Evolutionary conservation across 2,888 invertebrate species (phyloP).

Genomic region (Zelleria hepariella): DNA sequence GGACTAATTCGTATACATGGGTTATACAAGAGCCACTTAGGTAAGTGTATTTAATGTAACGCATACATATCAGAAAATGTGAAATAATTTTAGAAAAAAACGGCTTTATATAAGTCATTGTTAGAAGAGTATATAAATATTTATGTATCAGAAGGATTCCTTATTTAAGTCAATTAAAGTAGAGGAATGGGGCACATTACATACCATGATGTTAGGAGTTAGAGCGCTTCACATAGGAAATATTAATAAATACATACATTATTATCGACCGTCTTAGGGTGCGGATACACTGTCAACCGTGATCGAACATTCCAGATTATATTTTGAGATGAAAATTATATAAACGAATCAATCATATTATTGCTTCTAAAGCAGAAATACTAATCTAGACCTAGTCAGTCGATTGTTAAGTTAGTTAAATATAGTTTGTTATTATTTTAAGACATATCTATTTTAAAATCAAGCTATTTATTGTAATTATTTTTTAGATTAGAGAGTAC

Average conservation of each 20-base stretch:
- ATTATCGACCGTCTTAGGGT: not conserved
- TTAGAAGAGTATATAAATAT: not conserved
- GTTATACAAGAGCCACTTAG: not conserved
- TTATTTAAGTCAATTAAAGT: conserved; percentile 70
- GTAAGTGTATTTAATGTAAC: conserved; percentile 23
- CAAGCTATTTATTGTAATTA: not conserved
- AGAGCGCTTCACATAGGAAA: conserved; percentile 24
- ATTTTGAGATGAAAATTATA: conserved; percentile 1
- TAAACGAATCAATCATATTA: conserved; percentile 13
- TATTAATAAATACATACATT: not conserved
- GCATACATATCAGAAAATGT: conserved; percentile 61
- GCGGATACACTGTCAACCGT: not conserved
- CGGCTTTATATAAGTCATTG: conserved; percentile 22
- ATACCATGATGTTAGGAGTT: conserved; percentile 26
- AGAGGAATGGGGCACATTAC: conserved; percentile 33
- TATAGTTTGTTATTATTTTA: not conserved
- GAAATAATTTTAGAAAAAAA: conserved; percentile 29
- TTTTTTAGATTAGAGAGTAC: conserved; percentile 9
- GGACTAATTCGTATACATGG: conserved; percentile 1
- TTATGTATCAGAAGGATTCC: conserved; percentile 54
- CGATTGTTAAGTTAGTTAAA: not conserved
- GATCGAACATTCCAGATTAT: not conserved
- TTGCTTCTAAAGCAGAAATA: conserved; percentile 13
- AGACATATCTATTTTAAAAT: not conserved
- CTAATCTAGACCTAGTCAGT: not conserved